A percentile compares a stretch with the other conserved stretches of the same genome.
phyloP scores from a whole-genome alignment of 92 coral and sea anemone genomes.

The Bergia puertoricense region DNA sequence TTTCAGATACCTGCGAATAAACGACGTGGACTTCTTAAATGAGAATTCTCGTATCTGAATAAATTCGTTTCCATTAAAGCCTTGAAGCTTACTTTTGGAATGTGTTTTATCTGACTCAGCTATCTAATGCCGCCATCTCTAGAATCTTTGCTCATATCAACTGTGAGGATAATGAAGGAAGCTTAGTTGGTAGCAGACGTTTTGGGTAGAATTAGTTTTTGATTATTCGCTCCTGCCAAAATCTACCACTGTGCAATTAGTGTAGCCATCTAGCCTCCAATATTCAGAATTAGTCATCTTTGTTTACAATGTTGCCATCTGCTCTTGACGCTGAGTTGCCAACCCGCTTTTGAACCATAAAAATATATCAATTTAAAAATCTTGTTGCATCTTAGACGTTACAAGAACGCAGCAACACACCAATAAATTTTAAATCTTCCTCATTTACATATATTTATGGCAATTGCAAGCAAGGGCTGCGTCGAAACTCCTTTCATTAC shows the following conservation, averaged over 20 bases:
- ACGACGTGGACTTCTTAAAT: background rate
- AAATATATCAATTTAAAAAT: background rate
- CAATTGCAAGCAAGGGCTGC: background rate
- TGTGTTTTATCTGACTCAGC: background rate
- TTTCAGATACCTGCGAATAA: constrained; percentile 12
- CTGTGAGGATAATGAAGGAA: background rate
- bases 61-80: constrained; percentile 23
- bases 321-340: background rate
- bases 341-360: background rate
- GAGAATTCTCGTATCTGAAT: constrained; percentile 14
- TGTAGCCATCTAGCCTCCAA: background rate
- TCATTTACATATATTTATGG: background rate
- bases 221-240: constrained; percentile 23
- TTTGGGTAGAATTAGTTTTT: constrained; percentile 18
- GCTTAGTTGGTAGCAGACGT: constrained; percentile 18
- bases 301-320: constrained; percentile 36
- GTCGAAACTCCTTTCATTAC: background rate
- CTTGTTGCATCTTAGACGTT: background rate
- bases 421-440: background rate
- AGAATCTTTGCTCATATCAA: background rate
- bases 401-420: background rate
- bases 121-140: constrained; percentile 14
- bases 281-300: background rate
- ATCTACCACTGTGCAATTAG: constrained; percentile 41
- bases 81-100: constrained; percentile 29